Conservation (phyloP, 2,113 vertebrate genomes). For the Edolisoma coerulescens region DNA sequence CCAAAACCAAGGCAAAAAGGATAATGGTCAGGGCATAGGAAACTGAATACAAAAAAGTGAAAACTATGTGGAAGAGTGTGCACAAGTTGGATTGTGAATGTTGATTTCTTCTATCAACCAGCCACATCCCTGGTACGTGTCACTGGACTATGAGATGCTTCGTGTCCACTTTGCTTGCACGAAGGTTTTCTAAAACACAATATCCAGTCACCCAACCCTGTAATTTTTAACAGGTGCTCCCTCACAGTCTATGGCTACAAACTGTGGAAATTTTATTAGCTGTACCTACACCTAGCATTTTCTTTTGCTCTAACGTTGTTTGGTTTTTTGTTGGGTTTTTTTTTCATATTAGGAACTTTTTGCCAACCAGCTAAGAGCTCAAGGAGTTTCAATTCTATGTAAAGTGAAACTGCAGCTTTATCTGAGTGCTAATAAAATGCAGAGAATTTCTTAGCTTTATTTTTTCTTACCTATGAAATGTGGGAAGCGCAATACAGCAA, state of each 20-base stretch:
- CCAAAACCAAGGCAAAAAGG: background rate
- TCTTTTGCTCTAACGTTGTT: background rate
- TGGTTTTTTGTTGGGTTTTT: too few relatives aligned
- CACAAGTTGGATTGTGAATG: background rate
- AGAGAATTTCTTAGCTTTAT: rapidly evolving
- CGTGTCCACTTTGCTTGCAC: background rate
- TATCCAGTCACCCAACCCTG: background rate
- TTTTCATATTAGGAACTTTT: background rate
- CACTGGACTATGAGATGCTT: background rate
- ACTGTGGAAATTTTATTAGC: background rate
- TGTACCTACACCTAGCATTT: background rate
- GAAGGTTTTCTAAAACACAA: background rate
- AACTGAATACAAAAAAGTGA: background rate
- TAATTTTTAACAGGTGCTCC: background rate
- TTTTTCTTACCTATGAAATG: background rate
- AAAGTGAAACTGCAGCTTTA: constrained; percentile 57
- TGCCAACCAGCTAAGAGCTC: background rate
- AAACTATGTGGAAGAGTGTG: background rate
- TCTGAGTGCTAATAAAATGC: background rate
- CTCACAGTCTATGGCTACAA: background rate
- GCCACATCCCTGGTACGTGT: background rate
- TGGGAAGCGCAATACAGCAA: background rate
- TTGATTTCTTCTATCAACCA: background rate
- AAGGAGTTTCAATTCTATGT: constrained; percentile 60
- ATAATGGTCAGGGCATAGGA: background rate